A percentile compares a stretch with the other conserved stretches of the same genome.
Evolutionary conservation across 2,888 invertebrate species (phyloP).

Genomic region (Ferdinandea cuprea): DNA sequence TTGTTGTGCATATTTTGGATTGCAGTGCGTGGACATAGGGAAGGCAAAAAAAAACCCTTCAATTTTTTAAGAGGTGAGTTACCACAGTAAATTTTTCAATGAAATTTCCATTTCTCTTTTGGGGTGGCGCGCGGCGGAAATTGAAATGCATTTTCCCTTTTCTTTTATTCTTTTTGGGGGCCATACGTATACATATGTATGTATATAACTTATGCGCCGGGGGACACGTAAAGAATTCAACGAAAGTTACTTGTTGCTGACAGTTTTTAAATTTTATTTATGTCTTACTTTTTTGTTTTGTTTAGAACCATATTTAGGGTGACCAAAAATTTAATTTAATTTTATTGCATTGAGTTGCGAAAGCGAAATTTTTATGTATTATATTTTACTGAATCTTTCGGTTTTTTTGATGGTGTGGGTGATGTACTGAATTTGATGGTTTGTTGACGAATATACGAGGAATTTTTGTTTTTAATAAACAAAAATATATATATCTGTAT

Average conservation of each 20-base stretch:
- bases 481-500: too few relatives aligned
- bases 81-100: slow-evolving; percentile 25
- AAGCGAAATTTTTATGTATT: slow-evolving; percentile 55
- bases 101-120: slow-evolving; percentile 56
- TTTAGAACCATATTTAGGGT: slow-evolving; percentile 51
- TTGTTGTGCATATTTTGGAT: slow-evolving; percentile 31
- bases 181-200: too few relatives aligned
- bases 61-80: slow-evolving; percentile 45
- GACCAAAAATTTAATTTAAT: slow-evolving; percentile 43
- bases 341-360: slow-evolving; percentile 58
- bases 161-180: slow-evolving; percentile 22
- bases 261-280: slow-evolving; percentile 46
- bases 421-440: slow-evolving; percentile 4
- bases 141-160: slow-evolving; percentile 66
- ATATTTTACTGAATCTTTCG: background rate
- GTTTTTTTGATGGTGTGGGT: background rate
- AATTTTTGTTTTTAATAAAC: background rate
- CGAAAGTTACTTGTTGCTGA: slow-evolving; percentile 65
- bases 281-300: slow-evolving; percentile 31
- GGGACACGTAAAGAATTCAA: slow-evolving; percentile 61
- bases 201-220: slow-evolving; percentile 20
- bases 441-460: slow-evolving; percentile 21
- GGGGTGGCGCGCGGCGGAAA: slow-evolving; percentile 18
- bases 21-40: slow-evolving; percentile 33
- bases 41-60: slow-evolving; percentile 36